Percentiles rank a stretch among this genome's conserved stretches.
Evolutionary conservation across 2,797 vertebrate species (phyloP).

Genomic region (Enoplosus armatus): DNA sequence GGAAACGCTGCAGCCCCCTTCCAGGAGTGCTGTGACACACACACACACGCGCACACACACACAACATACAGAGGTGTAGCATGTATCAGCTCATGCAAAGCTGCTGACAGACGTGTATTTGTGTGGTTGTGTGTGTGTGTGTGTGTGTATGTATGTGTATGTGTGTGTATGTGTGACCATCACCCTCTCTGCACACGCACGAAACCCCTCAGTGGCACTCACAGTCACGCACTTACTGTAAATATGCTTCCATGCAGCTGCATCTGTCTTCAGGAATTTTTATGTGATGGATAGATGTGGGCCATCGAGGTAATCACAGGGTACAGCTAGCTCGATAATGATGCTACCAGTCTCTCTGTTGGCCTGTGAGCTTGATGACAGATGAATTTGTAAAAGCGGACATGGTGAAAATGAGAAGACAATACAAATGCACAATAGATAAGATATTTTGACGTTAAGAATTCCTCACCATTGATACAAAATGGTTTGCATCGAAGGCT

Average conservation of each 20-base stretch:
- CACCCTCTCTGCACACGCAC: constrained; percentile 25
- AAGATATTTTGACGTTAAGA: constrained; percentile 13
- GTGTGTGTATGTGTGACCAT: constrained; percentile 47
- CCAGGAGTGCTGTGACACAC: constrained; percentile 74
- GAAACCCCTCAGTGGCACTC: constrained; percentile 29
- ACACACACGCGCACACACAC: constrained; percentile 47
- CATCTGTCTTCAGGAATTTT: constrained; percentile 62
- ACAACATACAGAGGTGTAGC: constrained; percentile 66
- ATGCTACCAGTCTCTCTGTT: constrained; percentile 45
- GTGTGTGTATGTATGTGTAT: constrained; percentile 52
- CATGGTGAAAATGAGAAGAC: constrained; percentile 19
- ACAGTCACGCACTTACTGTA: constrained; percentile 64
- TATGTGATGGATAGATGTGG: constrained; percentile 53
- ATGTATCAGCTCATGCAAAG: constrained; percentile 69
- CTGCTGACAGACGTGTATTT: constrained; percentile 71
- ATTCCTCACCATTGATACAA: background rate
- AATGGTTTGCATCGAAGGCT: background rate
- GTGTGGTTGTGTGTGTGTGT: constrained; percentile 50
- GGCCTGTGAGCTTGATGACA: constrained; percentile 46
- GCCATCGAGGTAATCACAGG: constrained; percentile 65
- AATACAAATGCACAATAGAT: background rate
- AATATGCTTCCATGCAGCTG: constrained; percentile 63
- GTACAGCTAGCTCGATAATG: constrained; percentile 54
- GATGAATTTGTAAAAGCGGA: constrained; percentile 33
- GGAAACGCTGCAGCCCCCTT: constrained; percentile 81